Evolutionary conservation across 2,797 vertebrate genomes (phyloP).

Genomic region (Tapera naevia): DNA sequence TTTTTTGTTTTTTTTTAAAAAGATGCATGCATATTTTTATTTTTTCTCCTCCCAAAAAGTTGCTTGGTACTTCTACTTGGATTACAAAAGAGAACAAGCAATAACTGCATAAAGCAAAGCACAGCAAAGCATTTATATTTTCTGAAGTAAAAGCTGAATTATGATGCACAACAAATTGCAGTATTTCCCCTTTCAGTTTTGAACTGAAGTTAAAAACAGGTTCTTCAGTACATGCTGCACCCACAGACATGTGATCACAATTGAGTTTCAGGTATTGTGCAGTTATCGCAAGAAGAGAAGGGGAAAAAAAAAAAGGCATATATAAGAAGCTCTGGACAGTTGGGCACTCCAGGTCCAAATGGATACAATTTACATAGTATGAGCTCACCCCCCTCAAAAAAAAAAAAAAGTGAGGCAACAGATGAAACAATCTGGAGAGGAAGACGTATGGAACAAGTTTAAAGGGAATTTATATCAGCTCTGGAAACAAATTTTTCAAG

Average conservation of each 20-base stretch:
- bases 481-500: not conserved
- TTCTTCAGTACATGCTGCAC: not conserved
- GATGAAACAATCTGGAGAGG: not conserved
- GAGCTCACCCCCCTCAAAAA: not conserved
- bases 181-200: not conserved
- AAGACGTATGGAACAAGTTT: not conserved
- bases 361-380: not conserved
- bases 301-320: not conserved
- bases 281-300: not conserved
- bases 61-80: not conserved
- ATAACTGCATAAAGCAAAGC: not conserved
- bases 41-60: not conserved
- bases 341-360: not conserved
- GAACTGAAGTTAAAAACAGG: not conserved
- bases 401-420: not conserved
- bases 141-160: not conserved
- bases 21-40: not conserved
- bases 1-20: not conserved
- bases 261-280: not conserved
- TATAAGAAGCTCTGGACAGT: not conserved
- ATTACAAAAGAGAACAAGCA: not conserved
- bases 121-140: not conserved
- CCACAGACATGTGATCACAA: not conserved
- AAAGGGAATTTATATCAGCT: not conserved
- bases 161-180: not conserved